Evolutionary conservation across 2,888 invertebrate species (phyloP), one percentile per base, ranked within the genome.

Genomic region (Opisthograptis luteolata): DNA sequence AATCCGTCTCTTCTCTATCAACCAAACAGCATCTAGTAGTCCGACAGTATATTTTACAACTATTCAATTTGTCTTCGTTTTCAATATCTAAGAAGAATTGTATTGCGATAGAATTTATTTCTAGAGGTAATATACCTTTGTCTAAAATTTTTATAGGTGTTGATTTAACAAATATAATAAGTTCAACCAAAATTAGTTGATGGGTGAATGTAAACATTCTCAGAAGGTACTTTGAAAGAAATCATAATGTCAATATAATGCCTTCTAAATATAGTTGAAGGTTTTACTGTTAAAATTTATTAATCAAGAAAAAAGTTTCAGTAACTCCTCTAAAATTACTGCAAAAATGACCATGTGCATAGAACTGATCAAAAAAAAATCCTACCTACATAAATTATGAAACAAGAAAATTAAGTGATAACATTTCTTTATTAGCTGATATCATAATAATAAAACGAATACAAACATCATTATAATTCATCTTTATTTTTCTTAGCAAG

Each of bases 41-140:
- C 54, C 52, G 63, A 7, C 75, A 66, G 14, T 58, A 56, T 12
- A 83, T 52, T 43, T 48, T 61, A 56, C 84, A 87, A 30, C 55
- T 12, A 19, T 43, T 58, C 0, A 36, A 22, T 12, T 62, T 67
- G 46, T 80, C 68, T 32, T 59, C 60, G 48, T 86, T 87, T 55
- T 76, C 78, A 19, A 85, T 36, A 15, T 84, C 79, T 15, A 87
- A 52, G 47, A 65, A 87, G 54, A 88, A 80, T 47, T 79, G 79
- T 37, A 87, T 68, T 1, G 75, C 87, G 7, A 85, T 60, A 0
- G 87, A 81, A 22, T 77, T 63, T 19, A 54, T 70, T 17, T 76
- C 68, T 13, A 87, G 39, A 2, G 84, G 79, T 32, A 73, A 59
- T 13, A 84, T 41, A n/a, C 87, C 87, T 68, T 74, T 79, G 39